phyloP scores from a whole-genome alignment of 2,888 invertebrate species.

The Brachypalpus laphriformis region DNA sequence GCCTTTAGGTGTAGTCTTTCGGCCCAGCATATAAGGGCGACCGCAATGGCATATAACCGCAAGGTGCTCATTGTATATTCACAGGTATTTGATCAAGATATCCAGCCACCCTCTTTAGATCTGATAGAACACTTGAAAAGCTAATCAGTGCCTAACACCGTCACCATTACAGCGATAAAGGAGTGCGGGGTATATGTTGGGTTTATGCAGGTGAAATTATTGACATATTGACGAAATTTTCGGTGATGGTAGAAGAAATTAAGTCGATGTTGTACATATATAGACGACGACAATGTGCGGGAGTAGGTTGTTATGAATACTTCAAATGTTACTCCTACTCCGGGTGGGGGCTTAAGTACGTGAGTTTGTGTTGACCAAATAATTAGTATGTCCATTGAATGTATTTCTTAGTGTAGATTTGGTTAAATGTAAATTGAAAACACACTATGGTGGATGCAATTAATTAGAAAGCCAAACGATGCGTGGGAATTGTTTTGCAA shows the following conservation, averaged over 20 bases:
- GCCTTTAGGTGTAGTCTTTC: slow-evolving; percentile 13
- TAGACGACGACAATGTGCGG: background rate
- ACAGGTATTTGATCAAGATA: slow-evolving; percentile 49
- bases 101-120: background rate
- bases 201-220: slow-evolving; percentile 10
- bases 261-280: background rate
- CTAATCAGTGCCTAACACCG: slow-evolving; percentile 28
- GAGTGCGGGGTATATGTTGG: background rate
- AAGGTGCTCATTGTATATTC: slow-evolving; percentile 27
- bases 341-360: background rate
- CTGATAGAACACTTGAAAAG: slow-evolving; percentile 10
- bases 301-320: background rate
- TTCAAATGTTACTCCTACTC: slow-evolving; percentile 9
- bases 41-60: slow-evolving; percentile 21
- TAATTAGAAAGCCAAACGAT: slow-evolving; percentile 14
- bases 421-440: background rate
- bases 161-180: slow-evolving; percentile 10
- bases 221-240: slow-evolving; percentile 23
- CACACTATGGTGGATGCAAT: slow-evolving; percentile 16
- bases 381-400: slow-evolving; percentile 40
- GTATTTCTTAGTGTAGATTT: slow-evolving; percentile 42
- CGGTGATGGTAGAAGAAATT: background rate
- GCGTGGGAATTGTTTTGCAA: slow-evolving; percentile 7
- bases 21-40: slow-evolving; percentile 8
- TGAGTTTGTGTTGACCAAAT: slow-evolving; percentile 42